A percentile compares a stretch with the other conserved stretches of the same genome.
These are phyloP conservation scores for Ricordea florida DNA, from an alignment of 92 coral and sea anemone species.

Conservation along the genomic window DNA sequence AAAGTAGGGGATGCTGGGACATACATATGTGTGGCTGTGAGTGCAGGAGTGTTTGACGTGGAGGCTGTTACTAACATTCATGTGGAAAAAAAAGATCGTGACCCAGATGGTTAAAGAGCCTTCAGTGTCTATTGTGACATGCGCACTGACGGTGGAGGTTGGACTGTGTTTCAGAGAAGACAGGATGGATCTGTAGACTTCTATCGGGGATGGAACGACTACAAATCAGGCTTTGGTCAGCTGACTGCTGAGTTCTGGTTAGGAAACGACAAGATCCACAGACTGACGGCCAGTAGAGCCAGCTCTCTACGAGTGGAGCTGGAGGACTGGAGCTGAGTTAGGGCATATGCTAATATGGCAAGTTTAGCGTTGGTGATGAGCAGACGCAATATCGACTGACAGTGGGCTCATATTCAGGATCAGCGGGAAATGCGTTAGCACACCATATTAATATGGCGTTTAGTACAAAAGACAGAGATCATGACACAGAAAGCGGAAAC, in stretches of 20 bases:
- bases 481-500: no score
- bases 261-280: constrained; percentile 61
- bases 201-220: constrained; percentile 47
- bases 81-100: no score
- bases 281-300: constrained; percentile 41
- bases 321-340: constrained; percentile 57
- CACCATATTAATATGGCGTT: no score
- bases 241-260: constrained; percentile 54
- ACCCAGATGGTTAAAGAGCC: constrained; percentile 54
- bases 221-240: constrained; percentile 62
- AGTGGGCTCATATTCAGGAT: no score
- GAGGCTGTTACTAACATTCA: no score
- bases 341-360: constrained; percentile 48
- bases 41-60: no score
- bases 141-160: constrained; percentile 62
- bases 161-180: constrained; percentile 71
- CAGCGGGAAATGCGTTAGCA: no score
- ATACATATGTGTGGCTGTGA: no score
- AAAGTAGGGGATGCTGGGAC: no score
- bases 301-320: constrained; percentile 42
- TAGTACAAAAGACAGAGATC: no score
- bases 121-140: constrained; percentile 62
- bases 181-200: constrained; percentile 65
- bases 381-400: no score
- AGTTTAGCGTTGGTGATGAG: no score